Evolutionary conservation across 2,113 vertebrate genomes (phyloP), one percentile per base, ranked within the genome.

Genomic region (Osmerus eperlanus): DNA sequence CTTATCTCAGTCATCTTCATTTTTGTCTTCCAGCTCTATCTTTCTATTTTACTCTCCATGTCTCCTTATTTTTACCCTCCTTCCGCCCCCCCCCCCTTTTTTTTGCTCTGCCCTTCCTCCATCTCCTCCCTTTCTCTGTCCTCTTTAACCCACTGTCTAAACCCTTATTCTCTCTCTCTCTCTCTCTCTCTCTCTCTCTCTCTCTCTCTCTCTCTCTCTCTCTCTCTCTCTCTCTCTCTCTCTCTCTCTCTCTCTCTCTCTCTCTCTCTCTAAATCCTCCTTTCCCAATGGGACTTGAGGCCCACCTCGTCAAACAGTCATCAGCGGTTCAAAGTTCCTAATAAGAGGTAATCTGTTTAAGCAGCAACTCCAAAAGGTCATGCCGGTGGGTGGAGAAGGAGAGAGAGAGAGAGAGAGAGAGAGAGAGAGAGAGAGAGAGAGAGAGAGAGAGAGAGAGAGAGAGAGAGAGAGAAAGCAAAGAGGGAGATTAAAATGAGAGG

Each of bases 311-410:
- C 84, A 89, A 90, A 88, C 82, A 90, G 88, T 88, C 88, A 89
- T 89, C 84, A 88, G 85, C 54, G n/a, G 80, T 82, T 78, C 82
- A 82, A 76, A 74, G 87, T 84, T 88, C 84, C 87, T 92, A 90
- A 91, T 91, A 90, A 89, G 79, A 90, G 87, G 76, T 91, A 91
- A 90, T 91, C 88, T 91, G 83, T 89, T 90, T 90, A 91, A 89
- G 89, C 87, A 89, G 84, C 85, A 68, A 71, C 86, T 87, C 85
- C 8, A 90, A 90, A 91, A 91, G 90, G 91, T 91, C 90, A 89
- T 63, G 80, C 76, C 86, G 79, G 78, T 68, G 60, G 81, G 81
- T 73, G 81, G 85, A 51, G 55, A 80, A 71, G 78, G 16, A 55
- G 53, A 55, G 53, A 55, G 53, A 3, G 53, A 18, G 16, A 80